These are phyloP conservation scores for Melanostoma scalare DNA, from an alignment of 2,888 invertebrate genomes.

Conservation along the genomic window DNA sequence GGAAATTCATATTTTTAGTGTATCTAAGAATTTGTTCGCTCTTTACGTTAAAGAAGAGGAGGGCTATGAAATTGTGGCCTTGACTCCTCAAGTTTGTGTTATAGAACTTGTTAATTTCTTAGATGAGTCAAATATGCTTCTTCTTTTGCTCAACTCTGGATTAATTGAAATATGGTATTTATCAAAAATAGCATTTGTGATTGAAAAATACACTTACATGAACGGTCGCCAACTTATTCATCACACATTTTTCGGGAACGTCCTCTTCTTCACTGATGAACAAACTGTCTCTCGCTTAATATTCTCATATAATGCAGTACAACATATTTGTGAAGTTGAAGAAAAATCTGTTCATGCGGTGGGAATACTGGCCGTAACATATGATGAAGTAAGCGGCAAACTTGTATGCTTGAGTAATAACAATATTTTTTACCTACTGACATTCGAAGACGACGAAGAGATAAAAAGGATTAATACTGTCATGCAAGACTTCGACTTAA, in stretches of 20 bases:
- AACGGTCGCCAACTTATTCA: slow-evolving; percentile 76
- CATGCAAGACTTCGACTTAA: slow-evolving; percentile 74
- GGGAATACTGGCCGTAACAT: slow-evolving; percentile 79
- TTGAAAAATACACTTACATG: slow-evolving; percentile 76
- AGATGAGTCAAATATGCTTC: slow-evolving; percentile 74
- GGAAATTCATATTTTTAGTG: slow-evolving; percentile 78
- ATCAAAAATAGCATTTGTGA: slow-evolving; percentile 73
- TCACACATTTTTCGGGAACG: slow-evolving; percentile 75
- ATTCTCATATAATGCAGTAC: slow-evolving; percentile 74
- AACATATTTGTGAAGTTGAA: slow-evolving; percentile 75
- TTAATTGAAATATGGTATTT: slow-evolving; percentile 79
- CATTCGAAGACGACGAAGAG: slow-evolving; percentile 59
- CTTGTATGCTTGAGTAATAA: slow-evolving; percentile 80
- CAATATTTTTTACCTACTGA: slow-evolving; percentile 79
- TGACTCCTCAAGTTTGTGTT: slow-evolving; percentile 73
- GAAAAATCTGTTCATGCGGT: slow-evolving; percentile 75
- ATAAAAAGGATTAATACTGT: too few relatives aligned
- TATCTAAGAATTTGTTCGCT: slow-evolving; percentile 78
- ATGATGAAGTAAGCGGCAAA: slow-evolving; percentile 76
- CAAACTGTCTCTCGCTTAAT: slow-evolving; percentile 76
- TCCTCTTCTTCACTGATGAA: slow-evolving; percentile 78
- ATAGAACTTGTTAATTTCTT: slow-evolving; percentile 76
- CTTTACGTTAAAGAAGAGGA: slow-evolving; percentile 56
- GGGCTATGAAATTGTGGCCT: slow-evolving; percentile 45
- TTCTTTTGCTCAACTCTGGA: slow-evolving; percentile 78